Conservation (phyloP, 2,113 vertebrate species). For the Hippocampus zosterae region DNA sequence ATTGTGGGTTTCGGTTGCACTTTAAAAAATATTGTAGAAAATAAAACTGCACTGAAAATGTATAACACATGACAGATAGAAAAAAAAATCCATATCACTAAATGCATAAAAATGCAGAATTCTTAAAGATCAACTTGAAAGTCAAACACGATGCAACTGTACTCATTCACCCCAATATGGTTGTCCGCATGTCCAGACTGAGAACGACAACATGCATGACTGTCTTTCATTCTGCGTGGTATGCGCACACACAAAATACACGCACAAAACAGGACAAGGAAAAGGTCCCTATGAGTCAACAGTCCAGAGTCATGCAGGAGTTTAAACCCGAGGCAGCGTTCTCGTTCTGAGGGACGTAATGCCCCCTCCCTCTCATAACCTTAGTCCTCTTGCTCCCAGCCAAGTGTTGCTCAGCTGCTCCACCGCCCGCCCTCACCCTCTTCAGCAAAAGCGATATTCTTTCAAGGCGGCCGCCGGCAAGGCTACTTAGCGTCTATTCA, state of each 20-base stretch:
- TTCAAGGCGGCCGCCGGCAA: conserved; percentile 64
- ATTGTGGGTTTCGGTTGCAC: too few relatives aligned
- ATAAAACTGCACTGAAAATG: too few relatives aligned
- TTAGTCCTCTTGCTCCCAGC: conserved; percentile 3
- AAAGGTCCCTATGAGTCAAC: conserved; percentile 62
- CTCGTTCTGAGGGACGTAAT: conserved; percentile 58
- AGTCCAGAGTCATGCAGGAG: conserved; percentile 30
- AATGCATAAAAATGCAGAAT: too few relatives aligned
- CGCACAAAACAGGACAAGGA: conserved; percentile 36
- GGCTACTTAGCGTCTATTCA: conserved; percentile 70
- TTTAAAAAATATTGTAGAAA: too few relatives aligned
- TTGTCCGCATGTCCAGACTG: too few relatives aligned
- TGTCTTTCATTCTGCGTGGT: too few relatives aligned
- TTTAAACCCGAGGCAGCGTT: conserved; percentile 53
- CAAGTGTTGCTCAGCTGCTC: conserved; percentile 42
- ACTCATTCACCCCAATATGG: too few relatives aligned
- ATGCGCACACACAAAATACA: background rate
- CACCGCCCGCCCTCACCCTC: conserved; percentile 33
- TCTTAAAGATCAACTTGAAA: too few relatives aligned
- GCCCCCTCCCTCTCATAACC: background rate
- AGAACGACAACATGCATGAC: too few relatives aligned
- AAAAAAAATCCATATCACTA: too few relatives aligned
- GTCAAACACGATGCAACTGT: too few relatives aligned
- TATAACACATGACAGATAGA: too few relatives aligned
- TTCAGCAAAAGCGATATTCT: conserved; percentile 66